Percentiles rank a stretch among this genome's conserved stretches.
Conservation (phyloP, 92 coral and sea anemone species). For the Isaurus tuberculatus region DNA sequence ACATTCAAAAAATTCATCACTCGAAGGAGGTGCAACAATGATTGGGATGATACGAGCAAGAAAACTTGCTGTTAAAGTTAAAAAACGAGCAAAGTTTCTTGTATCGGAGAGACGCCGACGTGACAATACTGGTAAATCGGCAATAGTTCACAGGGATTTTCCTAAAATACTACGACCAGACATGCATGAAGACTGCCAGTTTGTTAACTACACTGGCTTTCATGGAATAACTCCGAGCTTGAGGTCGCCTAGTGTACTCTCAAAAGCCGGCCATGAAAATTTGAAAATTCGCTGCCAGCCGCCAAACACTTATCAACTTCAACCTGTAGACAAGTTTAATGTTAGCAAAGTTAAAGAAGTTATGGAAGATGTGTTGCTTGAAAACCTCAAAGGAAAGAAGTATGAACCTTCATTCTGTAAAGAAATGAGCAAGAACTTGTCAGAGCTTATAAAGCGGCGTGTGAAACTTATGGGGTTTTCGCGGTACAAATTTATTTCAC, state of each 20-base stretch:
- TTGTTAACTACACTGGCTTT: conserved; percentile 26
- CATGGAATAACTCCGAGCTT: conserved; percentile 58
- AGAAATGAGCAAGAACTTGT: conserved; percentile 76
- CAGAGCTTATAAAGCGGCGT: conserved; percentile 88
- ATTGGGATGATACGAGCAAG: conserved; percentile 98
- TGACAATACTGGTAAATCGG: conserved; percentile 84
- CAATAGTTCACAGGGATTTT: conserved; percentile 85
- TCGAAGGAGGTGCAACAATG: conserved; percentile 79
- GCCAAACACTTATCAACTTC: conserved; percentile 66
- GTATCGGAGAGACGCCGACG: conserved; percentile 84
- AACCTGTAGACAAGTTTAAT: conserved; percentile 78
- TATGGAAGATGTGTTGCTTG: conserved; percentile 75
- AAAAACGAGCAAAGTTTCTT: conserved; percentile 94
- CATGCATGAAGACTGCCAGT: conserved; percentile 40
- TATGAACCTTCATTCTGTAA: conserved; percentile 79
- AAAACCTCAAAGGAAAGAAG: conserved; percentile 65
- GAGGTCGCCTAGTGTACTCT: conserved; percentile 70
- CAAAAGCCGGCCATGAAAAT: conserved; percentile 37
- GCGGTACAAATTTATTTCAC: conserved; percentile 87
- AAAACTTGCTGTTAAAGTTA: conserved; percentile 90
- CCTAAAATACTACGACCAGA: conserved; percentile 67
- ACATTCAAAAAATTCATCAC: conserved; percentile 62
- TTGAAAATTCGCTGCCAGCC: conserved; percentile 52
- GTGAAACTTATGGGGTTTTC: conserved; percentile 77
- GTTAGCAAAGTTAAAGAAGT: conserved; percentile 74